phyloP scores from a whole-genome alignment of 2,113 vertebrate genomes.

The Willisornis vidua region DNA sequence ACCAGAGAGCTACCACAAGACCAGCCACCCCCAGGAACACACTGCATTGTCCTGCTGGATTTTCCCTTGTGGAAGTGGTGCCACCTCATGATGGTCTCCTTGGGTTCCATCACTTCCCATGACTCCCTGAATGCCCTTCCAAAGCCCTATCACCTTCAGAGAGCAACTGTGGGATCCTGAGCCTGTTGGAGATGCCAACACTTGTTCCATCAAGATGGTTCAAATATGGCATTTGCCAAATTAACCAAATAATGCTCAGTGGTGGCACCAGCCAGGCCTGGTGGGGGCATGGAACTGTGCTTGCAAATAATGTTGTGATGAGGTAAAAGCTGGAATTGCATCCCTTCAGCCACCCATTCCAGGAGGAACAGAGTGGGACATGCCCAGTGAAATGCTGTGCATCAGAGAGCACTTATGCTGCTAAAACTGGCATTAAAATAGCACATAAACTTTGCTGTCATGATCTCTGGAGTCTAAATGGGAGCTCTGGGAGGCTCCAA shows the following conservation, averaged over 20 bases:
- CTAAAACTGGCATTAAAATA: conserved; percentile 63
- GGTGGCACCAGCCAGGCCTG: conserved; percentile 36
- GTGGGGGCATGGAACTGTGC: not conserved
- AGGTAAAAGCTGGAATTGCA: conserved; percentile 68
- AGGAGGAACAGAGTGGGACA: conserved; percentile 45
- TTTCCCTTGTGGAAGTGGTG: not conserved
- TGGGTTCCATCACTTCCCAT: not conserved
- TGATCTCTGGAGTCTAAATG: conserved; percentile 58
- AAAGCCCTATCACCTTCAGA: not conserved
- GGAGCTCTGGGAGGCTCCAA: conserved; percentile 10
- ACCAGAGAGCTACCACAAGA: not conserved
- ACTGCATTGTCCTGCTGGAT: not conserved
- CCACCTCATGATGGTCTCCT: not conserved
- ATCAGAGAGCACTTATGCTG: conserved; percentile 63
- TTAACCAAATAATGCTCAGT: conserved; percentile 38
- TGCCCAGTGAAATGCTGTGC: conserved; percentile 29
- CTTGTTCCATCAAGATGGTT: not conserved
- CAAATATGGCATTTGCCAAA: not conserved
- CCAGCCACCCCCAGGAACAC: too few relatives aligned
- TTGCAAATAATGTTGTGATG: conserved; percentile 43
- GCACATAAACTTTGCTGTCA: conserved; percentile 59
- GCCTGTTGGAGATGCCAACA: too few relatives aligned
- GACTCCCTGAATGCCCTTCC: not conserved
- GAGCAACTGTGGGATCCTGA: not conserved
- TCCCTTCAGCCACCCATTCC: conserved; percentile 64